Base-by-base conservation (phyloP, 2,888 invertebrate species). In the Pachymerium ferrugineum region DNA sequence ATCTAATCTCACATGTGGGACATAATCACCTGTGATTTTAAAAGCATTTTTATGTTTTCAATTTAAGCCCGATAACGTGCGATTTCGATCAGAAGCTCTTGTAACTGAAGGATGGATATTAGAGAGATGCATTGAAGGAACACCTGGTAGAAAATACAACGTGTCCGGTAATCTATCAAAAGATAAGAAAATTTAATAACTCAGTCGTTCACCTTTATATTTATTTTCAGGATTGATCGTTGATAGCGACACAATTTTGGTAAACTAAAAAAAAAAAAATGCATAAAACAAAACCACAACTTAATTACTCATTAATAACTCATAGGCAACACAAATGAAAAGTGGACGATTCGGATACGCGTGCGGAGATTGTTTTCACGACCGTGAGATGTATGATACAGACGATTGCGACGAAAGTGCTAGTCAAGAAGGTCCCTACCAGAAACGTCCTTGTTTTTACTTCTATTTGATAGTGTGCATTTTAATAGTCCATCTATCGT, bases 21-120 rank as follows among this genome's bases (percentile, higher is more conserved):
- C n/a, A n/a, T n/a, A n/a, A n/a, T n/a, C n/a, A n/a, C n/a, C n/a
- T n/a, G 22, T 54, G 3, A 3, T 54, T 54, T 54, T 25, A 25
- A 25, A n/a, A n/a, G n/a, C n/a, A 22, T 54, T 54, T 54, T 54
- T 22, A 25, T 47, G 3, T 47, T 16, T 19, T 19, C 3, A 22
- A 1, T 54, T 54, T 22, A 14, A 54, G 54, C 12, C 25, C 10
- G 54, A 54, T 54, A 54, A 54, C 12, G 54, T 54, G 1, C 6
- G 54, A 54, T 54, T 54, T 54, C 54, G 54, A 54, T 54, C 54
- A 5, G 54, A 54, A 54, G 54, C 54, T 22, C 54, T 54, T 4
- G 54, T 54, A 12, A 54, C 54, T 25, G 54, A 54, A 33, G 69
- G 69, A 8, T 69, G 30, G 30, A n/a, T 69, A 33, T 33, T 69